Evolutionary conservation across 1,140 invertebrate species (phyloP).

Genomic region (Trachymyrmex septentrionalis): DNA sequence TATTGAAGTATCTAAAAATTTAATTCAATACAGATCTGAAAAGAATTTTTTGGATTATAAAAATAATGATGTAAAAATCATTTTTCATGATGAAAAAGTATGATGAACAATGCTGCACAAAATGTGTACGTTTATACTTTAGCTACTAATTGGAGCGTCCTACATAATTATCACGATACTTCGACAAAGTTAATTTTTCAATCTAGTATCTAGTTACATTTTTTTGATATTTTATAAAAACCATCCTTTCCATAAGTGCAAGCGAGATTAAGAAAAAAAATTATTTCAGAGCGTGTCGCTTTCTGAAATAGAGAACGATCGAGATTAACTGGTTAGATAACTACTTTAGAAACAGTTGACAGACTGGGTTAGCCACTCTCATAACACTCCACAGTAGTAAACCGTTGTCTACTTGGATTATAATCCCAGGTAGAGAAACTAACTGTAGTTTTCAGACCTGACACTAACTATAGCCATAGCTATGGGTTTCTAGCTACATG

Average conservation of each 20-base stretch:
- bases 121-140: too few relatives aligned
- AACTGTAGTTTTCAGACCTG: conserved; percentile 40
- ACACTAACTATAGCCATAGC: neutral
- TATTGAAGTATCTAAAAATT: too few relatives aligned
- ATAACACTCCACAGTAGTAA: conserved; percentile 1
- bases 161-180: too few relatives aligned
- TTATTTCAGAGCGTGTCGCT: neutral
- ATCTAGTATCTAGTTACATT: too few relatives aligned
- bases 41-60: too few relatives aligned
- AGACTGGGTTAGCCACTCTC: conserved; percentile 18
- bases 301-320: neutral
- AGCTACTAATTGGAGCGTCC: too few relatives aligned
- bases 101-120: too few relatives aligned
- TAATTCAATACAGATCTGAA: too few relatives aligned
- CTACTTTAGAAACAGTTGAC: conserved; percentile 21
- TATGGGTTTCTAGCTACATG: neutral
- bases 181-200: too few relatives aligned
- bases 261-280: neutral
- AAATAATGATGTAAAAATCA: too few relatives aligned
- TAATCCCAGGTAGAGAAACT: conserved; percentile 43
- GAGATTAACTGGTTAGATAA: neutral
- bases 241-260: neutral
- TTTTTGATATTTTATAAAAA: neutral
- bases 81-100: too few relatives aligned
- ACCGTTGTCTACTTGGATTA: conserved; percentile 29